Base-by-base conservation (phyloP, 2,113 vertebrate genomes). In the Gallinago undulata region DNA sequence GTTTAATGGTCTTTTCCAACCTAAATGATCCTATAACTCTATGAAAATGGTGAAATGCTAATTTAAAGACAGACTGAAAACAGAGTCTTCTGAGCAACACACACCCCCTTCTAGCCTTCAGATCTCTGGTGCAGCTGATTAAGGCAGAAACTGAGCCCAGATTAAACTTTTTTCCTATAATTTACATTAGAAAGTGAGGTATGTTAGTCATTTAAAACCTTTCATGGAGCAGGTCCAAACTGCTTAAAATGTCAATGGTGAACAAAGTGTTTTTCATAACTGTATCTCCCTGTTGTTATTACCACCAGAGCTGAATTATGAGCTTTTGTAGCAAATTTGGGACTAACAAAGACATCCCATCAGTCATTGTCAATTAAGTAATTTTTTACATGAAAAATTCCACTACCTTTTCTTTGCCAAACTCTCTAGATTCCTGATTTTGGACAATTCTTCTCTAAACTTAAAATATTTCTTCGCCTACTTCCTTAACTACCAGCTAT, bases 231-330 rank as follows among this genome's bases (percentile, higher is more conserved):
- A 43, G 25, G 62, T 85, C 80, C 87, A 87, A 94, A 68, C 45
- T 47, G 62, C 66, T 89, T 91, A 73, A 96, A 95, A 95, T 69
- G 66, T 82, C 95, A 93, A 6, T 69, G 70, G 66, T 50, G 78
- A 72, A 74, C 6, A 35, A 37, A 69, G 19, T 57, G n/a, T 15
- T 95, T 80, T 94, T 86, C 62, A 39, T 62, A 93, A 57, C 27
- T 66, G 10, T 76, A 80, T 69, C 67, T 73, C 59, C 80, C 48
- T 55, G 19, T 60, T 89, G 69, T 68, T 67, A 15, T 87, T 87
- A 80, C 24, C 35, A 64, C 47, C 43, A 83, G 43, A 74, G 51
- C 66, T 55, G 66, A 92, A 18, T 70, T 85, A 60, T 1, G 30
- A 35, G 41, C 37, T 67, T 9, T 47, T 48, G 18, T 41, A 78